Percentiles rank a stretch among this genome's conserved stretches.
Conservation (phyloP, 2,888 invertebrate genomes). For the Lepeophtheirus nordmannii region DNA sequence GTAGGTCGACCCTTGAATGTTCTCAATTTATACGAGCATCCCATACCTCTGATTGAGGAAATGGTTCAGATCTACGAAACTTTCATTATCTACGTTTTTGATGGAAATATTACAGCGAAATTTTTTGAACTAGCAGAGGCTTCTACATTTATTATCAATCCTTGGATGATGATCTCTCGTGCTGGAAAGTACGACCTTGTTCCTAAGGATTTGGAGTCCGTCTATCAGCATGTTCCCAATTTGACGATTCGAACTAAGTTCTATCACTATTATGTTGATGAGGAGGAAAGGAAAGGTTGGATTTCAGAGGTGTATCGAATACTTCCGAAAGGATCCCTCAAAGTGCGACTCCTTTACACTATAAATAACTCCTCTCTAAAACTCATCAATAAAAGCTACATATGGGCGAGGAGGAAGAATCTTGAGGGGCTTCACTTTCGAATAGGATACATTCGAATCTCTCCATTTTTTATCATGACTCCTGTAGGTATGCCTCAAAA, state of each 20-base stretch:
- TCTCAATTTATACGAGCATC: not conserved
- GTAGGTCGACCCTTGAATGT: not conserved
- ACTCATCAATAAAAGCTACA: not conserved
- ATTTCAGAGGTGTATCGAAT: slow-evolving; percentile 12
- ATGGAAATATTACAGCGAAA: not conserved
- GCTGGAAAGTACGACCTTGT: not conserved
- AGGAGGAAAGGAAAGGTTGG: not conserved
- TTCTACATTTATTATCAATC: not conserved
- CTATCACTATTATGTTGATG: slow-evolving; percentile 1
- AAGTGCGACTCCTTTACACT: not conserved
- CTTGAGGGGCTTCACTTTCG: not conserved
- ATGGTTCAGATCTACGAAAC: not conserved
- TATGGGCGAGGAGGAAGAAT: slow-evolving; percentile 9
- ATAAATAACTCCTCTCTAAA: not conserved
- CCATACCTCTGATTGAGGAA: not conserved
- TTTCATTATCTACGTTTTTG: not conserved
- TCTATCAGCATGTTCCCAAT: not conserved
- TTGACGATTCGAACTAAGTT: not conserved
- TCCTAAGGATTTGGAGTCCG: not conserved
- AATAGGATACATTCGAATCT: not conserved
- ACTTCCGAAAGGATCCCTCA: not conserved
- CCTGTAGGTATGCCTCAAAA: not conserved
- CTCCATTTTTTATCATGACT: not conserved
- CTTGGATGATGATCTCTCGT: not conserved
- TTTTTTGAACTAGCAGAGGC: not conserved